Conservation (phyloP, 2,113 vertebrate genomes). For the Heptranchias perlo region DNA sequence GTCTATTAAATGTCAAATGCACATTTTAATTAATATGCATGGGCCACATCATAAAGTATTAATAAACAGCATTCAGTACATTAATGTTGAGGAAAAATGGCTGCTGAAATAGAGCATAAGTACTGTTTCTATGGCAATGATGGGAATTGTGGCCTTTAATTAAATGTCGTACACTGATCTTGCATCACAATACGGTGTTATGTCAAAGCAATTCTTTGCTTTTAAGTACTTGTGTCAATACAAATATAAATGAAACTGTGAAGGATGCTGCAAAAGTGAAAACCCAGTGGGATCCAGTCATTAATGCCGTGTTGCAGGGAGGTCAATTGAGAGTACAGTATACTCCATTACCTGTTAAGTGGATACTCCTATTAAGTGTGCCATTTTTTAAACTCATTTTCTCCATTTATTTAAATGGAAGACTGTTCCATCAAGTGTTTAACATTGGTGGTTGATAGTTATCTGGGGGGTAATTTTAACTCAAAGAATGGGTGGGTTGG, state of each 20-base stretch:
- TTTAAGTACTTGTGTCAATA: constrained; percentile 38
- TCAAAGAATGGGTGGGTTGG: too few species aligned
- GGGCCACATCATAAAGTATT: constrained; percentile 38
- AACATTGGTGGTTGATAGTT: neutral
- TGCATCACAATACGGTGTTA: constrained; percentile 28
- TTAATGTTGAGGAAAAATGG: constrained; percentile 31
- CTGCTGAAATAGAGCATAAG: constrained; percentile 28
- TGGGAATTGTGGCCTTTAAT: constrained; percentile 35
- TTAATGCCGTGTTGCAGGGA: constrained; percentile 5
- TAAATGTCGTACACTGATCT: constrained; percentile 35
- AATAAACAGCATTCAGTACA: constrained; percentile 37
- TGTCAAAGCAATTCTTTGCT: constrained; percentile 32
- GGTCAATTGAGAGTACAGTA: constrained; percentile 14
- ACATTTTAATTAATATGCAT: constrained; percentile 38
- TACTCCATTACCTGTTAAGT: constrained; percentile 33
- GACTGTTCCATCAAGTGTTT: neutral
- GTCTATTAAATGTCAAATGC: constrained; percentile 36
- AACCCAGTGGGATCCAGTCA: constrained; percentile 25
- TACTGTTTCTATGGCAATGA: constrained; percentile 36
- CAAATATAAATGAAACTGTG: constrained; percentile 29
- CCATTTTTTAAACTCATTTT: constrained; percentile 15
- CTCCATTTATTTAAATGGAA: neutral
- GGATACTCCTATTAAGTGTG: constrained; percentile 34
- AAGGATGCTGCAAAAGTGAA: constrained; percentile 22
- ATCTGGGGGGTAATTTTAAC: too few species aligned